Base-by-base conservation (phyloP, 1,140 invertebrate species). In the Brachionus sp. region DNA sequence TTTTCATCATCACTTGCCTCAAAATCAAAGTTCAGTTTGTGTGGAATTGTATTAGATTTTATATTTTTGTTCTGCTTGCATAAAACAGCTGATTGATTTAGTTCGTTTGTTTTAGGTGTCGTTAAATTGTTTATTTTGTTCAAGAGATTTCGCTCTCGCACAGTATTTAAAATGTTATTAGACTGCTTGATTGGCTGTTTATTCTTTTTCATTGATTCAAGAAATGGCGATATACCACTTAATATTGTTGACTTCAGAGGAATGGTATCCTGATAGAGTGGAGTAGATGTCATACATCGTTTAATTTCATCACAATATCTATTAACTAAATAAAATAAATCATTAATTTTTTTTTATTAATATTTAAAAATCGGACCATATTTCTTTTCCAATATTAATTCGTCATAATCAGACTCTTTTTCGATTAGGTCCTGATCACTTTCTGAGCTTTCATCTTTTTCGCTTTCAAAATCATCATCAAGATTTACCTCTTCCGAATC, bases 11-110 rank as follows among this genome's bases (percentile, higher is more conserved):
- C 70, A 33, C 70, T 75, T 25, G 25, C 7, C 0, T 75, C 70
- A 46, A 75, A 75, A 75, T 25, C 10, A 25, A 75, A 46, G 7
- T 75, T 39, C 0, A 75, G 70, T n/a, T 75, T 75, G 19, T 75
- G 70, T 5, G 37, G 37, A 5, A 42, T 50, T 3, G 23, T 19
- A 25, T 44, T 19, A 6, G 19, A 25, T 12, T 39, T 46, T 7
- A 23, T 35, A 46, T 75, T 16, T 35, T 46, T 35, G 10, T 25
- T 75, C 7, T 39, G 44, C 42, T 75, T 44, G 33, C 70, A 75
- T 5, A 75, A 75, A 46, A 75, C 44, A 25, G 9, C 39, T 3
- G 70, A 75, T 75, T 75, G 16, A 37, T 70, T 70, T 3, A 37
- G 9, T 0, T 46, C 19, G 25, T 75, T 19, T 23, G 13, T 25